Base-by-base conservation (phyloP, 2,113 vertebrate genomes). In the Coptodon bakossiorum region DNA sequence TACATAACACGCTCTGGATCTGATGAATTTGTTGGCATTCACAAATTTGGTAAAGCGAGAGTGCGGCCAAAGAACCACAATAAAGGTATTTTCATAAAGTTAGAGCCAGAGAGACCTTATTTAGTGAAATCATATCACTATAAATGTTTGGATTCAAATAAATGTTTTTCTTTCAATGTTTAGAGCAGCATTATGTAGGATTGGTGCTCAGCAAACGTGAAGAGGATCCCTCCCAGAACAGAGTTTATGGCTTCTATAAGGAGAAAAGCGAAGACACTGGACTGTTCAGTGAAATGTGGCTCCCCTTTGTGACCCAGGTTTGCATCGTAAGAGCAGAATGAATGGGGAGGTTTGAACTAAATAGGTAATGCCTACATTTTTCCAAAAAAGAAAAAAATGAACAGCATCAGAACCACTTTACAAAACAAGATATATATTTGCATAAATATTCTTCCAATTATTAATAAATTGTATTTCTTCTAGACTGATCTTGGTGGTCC, bases 101-200 rank as follows among this genome's bases (percentile, higher is more conserved):
- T 10, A 7, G 3, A 71, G 48, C 7, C 3, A 0, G 0, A 3
- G 27, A 48, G 9, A 17, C 31, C 3, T 76, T 5, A 6, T 13
- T 56, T 36, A 10, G 43, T 83, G 14, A 16, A 27, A 52, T 9
- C 3, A 4, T 14, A 9, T 45, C 29, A 3, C 5, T 5, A n/a
- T 56, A n/a, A 24, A 76, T 14, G 45, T 34, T 27, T 36, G 29
- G 5, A 29, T 1, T 9, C 4, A 16, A 22, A 73, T 54, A 6
- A 34, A 3, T 40, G 6, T 12, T 84, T 45, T 1, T 34, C 38
- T 61, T n/a, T 86, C 17, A 63, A 12, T 66, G 19, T 83, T 13
- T 14, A 97, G 96, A 95, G 80, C 92, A 93, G 76, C 61, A 83
- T 29, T 96, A 95, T 83, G 29, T 96, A n/a, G 90, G 94, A 50